Evolutionary conservation across 2,888 invertebrate species (phyloP), one percentile per base, ranked within the genome.

Genomic region (Salticus scenicus): DNA sequence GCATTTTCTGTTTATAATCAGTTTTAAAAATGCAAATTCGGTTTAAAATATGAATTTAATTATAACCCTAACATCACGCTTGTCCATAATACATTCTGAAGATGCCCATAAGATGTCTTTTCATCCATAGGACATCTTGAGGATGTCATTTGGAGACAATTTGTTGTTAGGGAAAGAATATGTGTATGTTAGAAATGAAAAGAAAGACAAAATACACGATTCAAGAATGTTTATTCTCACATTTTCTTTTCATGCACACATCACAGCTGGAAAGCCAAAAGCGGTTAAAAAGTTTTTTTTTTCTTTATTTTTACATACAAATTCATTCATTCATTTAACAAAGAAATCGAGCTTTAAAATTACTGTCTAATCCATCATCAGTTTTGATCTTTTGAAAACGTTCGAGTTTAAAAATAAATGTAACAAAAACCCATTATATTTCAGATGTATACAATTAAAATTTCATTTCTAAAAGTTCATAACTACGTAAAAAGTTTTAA

Each of bases 201-300:
- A 31, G 31, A 66, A 70, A n/a, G n/a, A 42, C 12, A 28, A 28
- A n/a, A 31, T 0, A 42, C 47, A 83, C 67, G 77, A 73, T 84
- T 78, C 33, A 76, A 86, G 80, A 86, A 86, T 80, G 85, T 77
- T 80, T 86, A 77, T 86, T 72, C 63, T 71, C 63, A 76, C 74
- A 71, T 79, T 75, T 71, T n/a, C n/a, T n/a, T 30, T 42, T 86
- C 85, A 86, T 76, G 85, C 85, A 80, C 76, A 86, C 79, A 86
- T 85, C 85, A 85, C 85, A 85, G 85, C 85, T 80, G 75, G 73
- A 66, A 80, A 86, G 85, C 85, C 76, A 72, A 80, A 79, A 86
- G 85, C 85, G 74, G 74, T 80, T 73, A 76, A 80, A 86, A 86
- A 75, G 73, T 63, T 71, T 74, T 57, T 57, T 69, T 57, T 24